Conservation (phyloP, 2,888 invertebrate species). For the Apotomis turbidana region DNA sequence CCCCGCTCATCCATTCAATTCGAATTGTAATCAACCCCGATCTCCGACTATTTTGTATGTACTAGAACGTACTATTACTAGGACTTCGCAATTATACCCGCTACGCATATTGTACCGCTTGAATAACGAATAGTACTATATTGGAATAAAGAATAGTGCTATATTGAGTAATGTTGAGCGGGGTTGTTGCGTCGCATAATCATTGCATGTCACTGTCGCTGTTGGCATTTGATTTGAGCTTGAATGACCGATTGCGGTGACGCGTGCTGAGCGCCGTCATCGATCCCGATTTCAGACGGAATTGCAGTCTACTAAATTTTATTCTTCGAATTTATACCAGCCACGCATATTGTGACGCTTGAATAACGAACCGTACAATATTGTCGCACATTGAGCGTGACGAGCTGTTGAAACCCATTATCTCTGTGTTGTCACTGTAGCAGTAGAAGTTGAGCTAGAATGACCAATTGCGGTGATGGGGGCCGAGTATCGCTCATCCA, state of each 20-base stretch:
- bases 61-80: neutral
- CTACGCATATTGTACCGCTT: neutral
- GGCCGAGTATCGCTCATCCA: too few relatives aligned
- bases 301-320: too few relatives aligned
- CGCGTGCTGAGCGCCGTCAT: slow-evolving; percentile 34
- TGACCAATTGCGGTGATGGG: too few relatives aligned
- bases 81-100: too few relatives aligned
- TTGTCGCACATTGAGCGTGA: too few relatives aligned
- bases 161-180: neutral
- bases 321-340: neutral
- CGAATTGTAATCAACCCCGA: too few relatives aligned
- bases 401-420: too few relatives aligned
- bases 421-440: too few relatives aligned
- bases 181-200: neutral
- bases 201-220: slow-evolving; percentile 29
- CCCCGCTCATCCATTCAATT: too few relatives aligned
- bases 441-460: neutral
- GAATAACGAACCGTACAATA: neutral
- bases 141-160: neutral
- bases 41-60: neutral
- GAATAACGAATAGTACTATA: neutral
- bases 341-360: neutral
- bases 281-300: slow-evolving; percentile 35
- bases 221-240: slow-evolving; percentile 36
- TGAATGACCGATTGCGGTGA: slow-evolving; percentile 42